Evolutionary conservation across 2,888 invertebrate genomes (phyloP), one percentile per base, ranked within the genome.

Genomic region (Limnephilus auricula): DNA sequence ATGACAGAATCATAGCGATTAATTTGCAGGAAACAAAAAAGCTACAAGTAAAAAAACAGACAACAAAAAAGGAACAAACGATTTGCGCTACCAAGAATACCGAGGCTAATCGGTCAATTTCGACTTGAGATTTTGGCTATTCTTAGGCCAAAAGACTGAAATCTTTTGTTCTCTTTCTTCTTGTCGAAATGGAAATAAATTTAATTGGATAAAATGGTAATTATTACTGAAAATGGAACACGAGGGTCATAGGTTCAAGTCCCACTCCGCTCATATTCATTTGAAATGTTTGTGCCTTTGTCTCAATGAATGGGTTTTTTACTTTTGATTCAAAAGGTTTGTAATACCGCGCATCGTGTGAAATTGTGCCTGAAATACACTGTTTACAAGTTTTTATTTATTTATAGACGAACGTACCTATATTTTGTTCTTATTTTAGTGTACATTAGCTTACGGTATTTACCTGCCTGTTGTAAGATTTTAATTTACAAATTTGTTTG

Each of bases 11-110:
- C 18, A 37, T 45, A 45, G 85, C 85, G 40, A 85, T 85, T 85
- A 85, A 85, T 85, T 40, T 85, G 85, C 12, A 30, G 30, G 40
- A 50, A 85, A 85, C 85, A 85, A 85, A 85, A 83, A 84, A 45
- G 40, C n/a, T 12, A 50, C 83, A 83, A 15, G 65, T 65, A 65
- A 65, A 65, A 65, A 65, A 18, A 65, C 65, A 65, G n/a, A 25
- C 2, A 9, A 65, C 25, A 65, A 65, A 65, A 65, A 65, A 65
- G 65, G n/a, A 65, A 65, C 65, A 65, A 65, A 65, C 6, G 65
- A n/a, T n/a, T 65, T 65, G n/a, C 34, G 83, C 83, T n/a, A 34
- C 37, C 34, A 83, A 83, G 25, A 83, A 18, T 83, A 37, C 34
- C 83, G n/a, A 37, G 32, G n/a, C 83, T 83, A 83, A 83, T 83